A percentile compares a stretch with the other conserved stretches of the same genome.
Evolutionary conservation across 1,140 invertebrate genomes (phyloP).

Genomic region (Sitophilus oryzae): DNA sequence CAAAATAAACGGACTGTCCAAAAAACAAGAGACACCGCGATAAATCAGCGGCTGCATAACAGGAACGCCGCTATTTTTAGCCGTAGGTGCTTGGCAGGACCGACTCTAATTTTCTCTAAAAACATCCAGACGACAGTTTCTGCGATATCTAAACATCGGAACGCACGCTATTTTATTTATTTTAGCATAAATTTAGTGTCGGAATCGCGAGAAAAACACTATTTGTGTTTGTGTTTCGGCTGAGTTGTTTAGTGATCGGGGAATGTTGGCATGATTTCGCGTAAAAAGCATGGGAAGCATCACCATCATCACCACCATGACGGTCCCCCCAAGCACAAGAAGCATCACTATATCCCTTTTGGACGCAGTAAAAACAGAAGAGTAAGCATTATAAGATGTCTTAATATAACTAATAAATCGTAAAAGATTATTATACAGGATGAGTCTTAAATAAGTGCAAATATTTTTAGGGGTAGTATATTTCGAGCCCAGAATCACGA

Average conservation of each 20-base stretch:
- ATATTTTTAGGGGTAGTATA: too few relatives aligned
- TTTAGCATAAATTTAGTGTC: conserved; percentile 8
- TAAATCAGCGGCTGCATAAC: background rate
- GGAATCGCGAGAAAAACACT: too few relatives aligned
- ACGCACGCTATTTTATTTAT: conserved; percentile 12
- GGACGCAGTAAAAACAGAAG: conserved; percentile 26
- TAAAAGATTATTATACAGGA: too few relatives aligned
- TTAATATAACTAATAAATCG: too few relatives aligned
- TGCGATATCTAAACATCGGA: conserved; percentile 23
- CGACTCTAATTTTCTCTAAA: conserved; percentile 18
- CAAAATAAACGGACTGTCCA: background rate
- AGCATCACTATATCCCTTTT: conserved; percentile 35
- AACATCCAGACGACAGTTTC: conserved; percentile 23
- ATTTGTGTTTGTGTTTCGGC: background rate
- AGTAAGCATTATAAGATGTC: conserved; percentile 20
- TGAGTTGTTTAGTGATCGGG: background rate
- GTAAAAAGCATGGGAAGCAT: conserved; percentile 25
- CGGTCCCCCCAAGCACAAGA: conserved; percentile 24
- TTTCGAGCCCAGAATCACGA: too few relatives aligned
- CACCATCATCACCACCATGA: conserved; percentile 24
- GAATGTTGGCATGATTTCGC: conserved; percentile 15
- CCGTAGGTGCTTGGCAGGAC: conserved; percentile 20
- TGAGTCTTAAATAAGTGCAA: too few relatives aligned
- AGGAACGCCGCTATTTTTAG: conserved; percentile 20
- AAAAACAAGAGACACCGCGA: background rate